Evolutionary conservation across 2,797 vertebrate genomes (phyloP).

Genomic region (Squalus acanthias): DNA sequence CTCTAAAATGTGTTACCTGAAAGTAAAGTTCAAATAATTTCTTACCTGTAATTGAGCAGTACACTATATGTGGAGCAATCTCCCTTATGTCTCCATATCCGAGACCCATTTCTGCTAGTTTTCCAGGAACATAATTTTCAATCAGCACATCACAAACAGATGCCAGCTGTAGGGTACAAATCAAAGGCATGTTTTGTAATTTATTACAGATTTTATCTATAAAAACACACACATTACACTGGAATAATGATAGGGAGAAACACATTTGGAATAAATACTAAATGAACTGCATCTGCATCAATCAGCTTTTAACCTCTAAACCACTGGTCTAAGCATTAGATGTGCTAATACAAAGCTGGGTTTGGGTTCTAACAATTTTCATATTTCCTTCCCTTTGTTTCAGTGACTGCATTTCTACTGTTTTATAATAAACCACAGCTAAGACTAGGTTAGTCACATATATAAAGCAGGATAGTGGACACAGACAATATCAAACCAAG

Average conservation of each 20-base stretch:
- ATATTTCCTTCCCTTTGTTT: neutral
- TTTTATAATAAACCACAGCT: neutral
- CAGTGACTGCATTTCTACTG: neutral
- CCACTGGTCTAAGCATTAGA: neutral
- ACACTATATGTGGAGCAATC: constrained; percentile 72
- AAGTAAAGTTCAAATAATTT: neutral
- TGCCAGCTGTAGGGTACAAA: constrained; percentile 66
- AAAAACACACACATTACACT: neutral
- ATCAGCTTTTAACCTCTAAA: neutral
- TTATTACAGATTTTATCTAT: constrained; percentile 31
- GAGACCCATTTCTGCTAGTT: constrained; percentile 72
- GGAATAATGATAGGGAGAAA: neutral
- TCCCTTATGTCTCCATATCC: constrained; percentile 72
- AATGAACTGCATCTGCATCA: neutral
- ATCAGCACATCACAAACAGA: constrained; percentile 78
- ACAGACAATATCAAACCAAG: neutral
- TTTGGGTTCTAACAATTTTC: neutral
- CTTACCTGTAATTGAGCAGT: constrained; percentile 91
- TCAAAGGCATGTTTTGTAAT: constrained; percentile 18
- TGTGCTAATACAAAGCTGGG: neutral
- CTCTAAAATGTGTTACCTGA: constrained; percentile 41
- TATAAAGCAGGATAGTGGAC: neutral
- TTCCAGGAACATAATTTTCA: constrained; percentile 87
- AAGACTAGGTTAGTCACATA: neutral
- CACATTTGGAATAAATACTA: constrained; percentile 21